phyloP scores from a whole-genome alignment of 2,113 vertebrate species.

The Callopanchax toddi region DNA sequence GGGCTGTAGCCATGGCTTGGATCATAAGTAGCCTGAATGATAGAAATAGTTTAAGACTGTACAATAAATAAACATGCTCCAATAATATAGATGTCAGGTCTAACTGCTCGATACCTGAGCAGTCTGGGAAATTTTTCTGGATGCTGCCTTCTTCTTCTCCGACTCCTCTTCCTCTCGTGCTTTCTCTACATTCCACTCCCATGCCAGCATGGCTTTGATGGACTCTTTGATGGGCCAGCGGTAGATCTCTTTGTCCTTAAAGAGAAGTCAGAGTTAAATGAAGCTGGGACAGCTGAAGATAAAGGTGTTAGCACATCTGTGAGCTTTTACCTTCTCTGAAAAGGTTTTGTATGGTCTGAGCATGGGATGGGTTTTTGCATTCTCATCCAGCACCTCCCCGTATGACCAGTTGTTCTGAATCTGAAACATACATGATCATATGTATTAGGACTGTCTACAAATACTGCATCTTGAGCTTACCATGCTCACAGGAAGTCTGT shows the following conservation, averaged over 20 bases:
- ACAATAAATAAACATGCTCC: neutral
- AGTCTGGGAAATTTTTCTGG: conserved; percentile 90
- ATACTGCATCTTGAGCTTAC: no score
- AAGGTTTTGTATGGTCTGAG: conserved; percentile 95
- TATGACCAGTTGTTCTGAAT: conserved; percentile 95
- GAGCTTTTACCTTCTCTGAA: conserved; percentile 89
- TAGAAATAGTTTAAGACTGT: conserved; percentile 6
- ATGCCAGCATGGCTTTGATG: conserved; percentile 92
- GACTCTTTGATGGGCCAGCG: conserved; percentile 97
- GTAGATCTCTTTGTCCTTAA: conserved; percentile 94
- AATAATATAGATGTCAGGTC: neutral
- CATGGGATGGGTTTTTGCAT: conserved; percentile 91
- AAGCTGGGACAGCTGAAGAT: neutral
- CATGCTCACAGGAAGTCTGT: neutral
- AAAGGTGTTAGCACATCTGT: neutral
- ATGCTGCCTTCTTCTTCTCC: conserved; percentile 86
- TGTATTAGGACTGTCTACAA: neutral
- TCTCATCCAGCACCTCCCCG: conserved; percentile 88
- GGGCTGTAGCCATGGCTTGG: conserved; percentile 91
- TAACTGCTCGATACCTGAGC: conserved; percentile 82
- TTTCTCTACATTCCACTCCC: conserved; percentile 94
- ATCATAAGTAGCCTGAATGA: conserved; percentile 84
- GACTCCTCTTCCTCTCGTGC: conserved; percentile 88
- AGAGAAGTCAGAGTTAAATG: neutral
- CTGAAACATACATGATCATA: conserved; percentile 65